A percentile compares a stretch with the other conserved stretches of the same genome.
phyloP scores from a whole-genome alignment of 2,888 invertebrate genomes.

The Agapostemon virescens region DNA sequence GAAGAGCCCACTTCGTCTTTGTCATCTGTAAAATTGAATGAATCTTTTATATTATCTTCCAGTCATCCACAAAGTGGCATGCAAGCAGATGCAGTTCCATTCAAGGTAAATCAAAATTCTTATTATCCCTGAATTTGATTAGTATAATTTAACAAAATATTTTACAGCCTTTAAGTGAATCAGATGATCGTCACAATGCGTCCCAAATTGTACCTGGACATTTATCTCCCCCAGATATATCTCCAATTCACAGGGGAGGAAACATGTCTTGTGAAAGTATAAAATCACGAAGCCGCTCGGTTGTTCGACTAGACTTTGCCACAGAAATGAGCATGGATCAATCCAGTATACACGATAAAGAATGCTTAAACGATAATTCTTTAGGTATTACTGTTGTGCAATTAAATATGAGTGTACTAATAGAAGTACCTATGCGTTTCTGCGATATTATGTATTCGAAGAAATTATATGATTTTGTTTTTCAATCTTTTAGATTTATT shows the following conservation, averaged over 20 bases:
- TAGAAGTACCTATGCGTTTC: neutral
- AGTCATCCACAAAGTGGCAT: constrained; percentile 77
- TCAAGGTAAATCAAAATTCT: constrained; percentile 65
- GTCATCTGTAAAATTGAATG: constrained; percentile 70
- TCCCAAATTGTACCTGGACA: constrained; percentile 63
- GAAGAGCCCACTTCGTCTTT: constrained; percentile 63
- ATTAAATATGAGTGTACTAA: neutral
- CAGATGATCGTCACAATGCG: constrained; percentile 68
- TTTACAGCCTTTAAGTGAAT: constrained; percentile 58
- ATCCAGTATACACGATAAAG: constrained; percentile 52
- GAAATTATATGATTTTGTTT: neutral
- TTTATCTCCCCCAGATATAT: constrained; percentile 74
- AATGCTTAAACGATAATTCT: constrained; percentile 20
- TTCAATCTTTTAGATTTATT: constrained; percentile 37
- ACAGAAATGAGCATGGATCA: constrained; percentile 68
- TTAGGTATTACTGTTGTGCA: constrained; percentile 34
- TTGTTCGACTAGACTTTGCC: constrained; percentile 71
- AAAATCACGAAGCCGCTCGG: constrained; percentile 68
- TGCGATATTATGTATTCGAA: neutral
- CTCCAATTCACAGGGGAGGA: constrained; percentile 70
- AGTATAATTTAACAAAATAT: neutral
- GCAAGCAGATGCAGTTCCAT: constrained; percentile 72
- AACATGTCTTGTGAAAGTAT: constrained; percentile 73
- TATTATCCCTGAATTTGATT: neutral
- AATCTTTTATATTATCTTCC: constrained; percentile 56